Conservation (phyloP, 2,797 vertebrate species). For the Danio kyathit region DNA sequence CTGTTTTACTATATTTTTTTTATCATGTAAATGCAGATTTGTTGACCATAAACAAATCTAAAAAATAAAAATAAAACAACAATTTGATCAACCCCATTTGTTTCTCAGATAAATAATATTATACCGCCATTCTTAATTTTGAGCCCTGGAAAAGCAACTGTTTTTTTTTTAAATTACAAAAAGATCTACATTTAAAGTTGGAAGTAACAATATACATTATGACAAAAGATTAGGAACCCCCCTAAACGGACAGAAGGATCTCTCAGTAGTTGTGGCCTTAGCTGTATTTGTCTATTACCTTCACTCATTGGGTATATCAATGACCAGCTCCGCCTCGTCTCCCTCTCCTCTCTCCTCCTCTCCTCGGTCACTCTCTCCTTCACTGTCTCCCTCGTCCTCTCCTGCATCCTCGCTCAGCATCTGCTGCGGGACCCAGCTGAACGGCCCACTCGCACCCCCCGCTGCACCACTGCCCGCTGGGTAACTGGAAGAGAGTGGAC, state of each 20-base stretch:
- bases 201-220: background rate
- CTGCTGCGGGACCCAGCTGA: slow-evolving; percentile 90
- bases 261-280: background rate
- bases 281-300: slow-evolving; percentile 2
- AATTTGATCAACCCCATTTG: background rate
- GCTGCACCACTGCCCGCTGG: slow-evolving; percentile 70
- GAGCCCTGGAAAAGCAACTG: background rate
- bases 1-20: background rate
- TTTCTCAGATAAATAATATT: background rate
- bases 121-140: background rate
- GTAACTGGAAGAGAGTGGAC: slow-evolving; percentile 78
- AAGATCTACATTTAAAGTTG: background rate
- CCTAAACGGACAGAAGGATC: background rate
- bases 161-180: background rate
- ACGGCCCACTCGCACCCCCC: slow-evolving; percentile 73
- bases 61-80: background rate
- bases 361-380: slow-evolving; percentile 78
- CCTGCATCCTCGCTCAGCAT: slow-evolving; percentile 89
- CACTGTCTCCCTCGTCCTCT: slow-evolving; percentile 88
- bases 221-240: too few species aligned
- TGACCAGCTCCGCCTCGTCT: slow-evolving; percentile 90
- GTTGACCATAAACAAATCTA: background rate
- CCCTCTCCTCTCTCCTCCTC: slow-evolving; percentile 89
- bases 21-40: background rate
- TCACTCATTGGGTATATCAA: slow-evolving; percentile 91